A percentile compares a stretch with the other conserved stretches of the same genome.
Conservation (phyloP, 2,888 invertebrate species). For the Rhamnusium bicolor region DNA sequence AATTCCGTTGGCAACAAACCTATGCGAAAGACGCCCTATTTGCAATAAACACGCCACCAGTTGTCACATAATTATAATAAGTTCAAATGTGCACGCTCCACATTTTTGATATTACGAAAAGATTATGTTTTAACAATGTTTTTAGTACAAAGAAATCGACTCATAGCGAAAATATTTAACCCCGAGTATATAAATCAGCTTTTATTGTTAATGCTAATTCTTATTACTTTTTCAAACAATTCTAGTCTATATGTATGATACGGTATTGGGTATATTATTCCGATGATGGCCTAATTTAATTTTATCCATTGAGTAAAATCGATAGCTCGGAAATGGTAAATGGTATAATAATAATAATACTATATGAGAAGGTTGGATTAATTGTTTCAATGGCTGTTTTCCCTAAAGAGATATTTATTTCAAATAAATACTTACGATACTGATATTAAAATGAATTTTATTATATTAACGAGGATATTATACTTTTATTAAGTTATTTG, state of each 20-base stretch:
- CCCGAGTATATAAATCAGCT: too few species aligned
- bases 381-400: too few species aligned
- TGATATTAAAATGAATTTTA: not conserved
- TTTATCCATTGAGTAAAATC: not conserved
- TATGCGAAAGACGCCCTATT: not conserved
- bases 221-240: not conserved
- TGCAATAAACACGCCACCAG: not conserved
- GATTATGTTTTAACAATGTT: too few species aligned
- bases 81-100: not conserved
- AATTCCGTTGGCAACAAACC: not conserved
- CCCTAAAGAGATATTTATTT: not conserved
- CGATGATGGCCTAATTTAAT: slow-evolving; percentile 1
- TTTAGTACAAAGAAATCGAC: too few species aligned
- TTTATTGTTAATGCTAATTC: too few species aligned
- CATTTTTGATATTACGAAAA: too few species aligned
- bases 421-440: not conserved
- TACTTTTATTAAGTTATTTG: not conserved
- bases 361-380: not conserved
- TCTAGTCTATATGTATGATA: too few species aligned
- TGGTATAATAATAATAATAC: not conserved
- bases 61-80: not conserved
- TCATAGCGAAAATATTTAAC: too few species aligned
- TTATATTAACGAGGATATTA: too few species aligned
- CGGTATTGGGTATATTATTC: not conserved
- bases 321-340: slow-evolving; percentile 5